Evolutionary conservation across 2,113 vertebrate genomes (phyloP).

Genomic region (Empidonax alnorum): DNA sequence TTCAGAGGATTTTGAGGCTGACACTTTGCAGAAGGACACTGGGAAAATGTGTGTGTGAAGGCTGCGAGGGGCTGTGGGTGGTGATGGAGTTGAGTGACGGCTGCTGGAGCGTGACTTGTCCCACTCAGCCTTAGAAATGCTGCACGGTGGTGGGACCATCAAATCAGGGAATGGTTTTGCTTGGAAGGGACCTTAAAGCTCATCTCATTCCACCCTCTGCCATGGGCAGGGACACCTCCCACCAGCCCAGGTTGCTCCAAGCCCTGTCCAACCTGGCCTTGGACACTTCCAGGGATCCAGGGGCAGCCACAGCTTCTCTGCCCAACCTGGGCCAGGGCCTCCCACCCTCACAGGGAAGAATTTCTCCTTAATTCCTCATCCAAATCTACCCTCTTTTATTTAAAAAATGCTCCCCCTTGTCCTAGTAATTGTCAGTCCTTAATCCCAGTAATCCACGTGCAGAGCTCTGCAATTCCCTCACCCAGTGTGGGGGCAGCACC

Average conservation of each 20-base stretch:
- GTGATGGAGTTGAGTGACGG: neutral
- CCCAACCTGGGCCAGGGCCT: neutral
- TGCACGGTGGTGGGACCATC: neutral
- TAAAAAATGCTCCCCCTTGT: neutral
- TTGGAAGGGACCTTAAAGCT: neutral
- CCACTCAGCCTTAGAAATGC: neutral
- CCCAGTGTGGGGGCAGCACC: fast-evolving
- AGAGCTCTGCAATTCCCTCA: neutral
- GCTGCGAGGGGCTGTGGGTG: neutral
- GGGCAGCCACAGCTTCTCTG: neutral
- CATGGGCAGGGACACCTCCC: neutral
- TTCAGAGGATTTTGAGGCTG: neutral
- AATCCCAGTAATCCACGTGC: neutral
- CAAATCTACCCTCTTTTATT: neutral
- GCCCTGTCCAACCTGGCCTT: fast-evolving
- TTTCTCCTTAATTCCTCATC: neutral
- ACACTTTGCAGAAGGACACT: neutral
- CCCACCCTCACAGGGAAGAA: neutral
- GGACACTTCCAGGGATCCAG: neutral
- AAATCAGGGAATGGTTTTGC: neutral
- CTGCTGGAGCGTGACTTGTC: neutral
- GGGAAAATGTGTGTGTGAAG: neutral
- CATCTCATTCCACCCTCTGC: neutral
- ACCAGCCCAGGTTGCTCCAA: fast-evolving
- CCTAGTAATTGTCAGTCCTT: neutral